These are phyloP conservation scores for Lepus oiostolus DNA, from an alignment of 2,797 vertebrate species.

Conservation along the genomic window DNA sequence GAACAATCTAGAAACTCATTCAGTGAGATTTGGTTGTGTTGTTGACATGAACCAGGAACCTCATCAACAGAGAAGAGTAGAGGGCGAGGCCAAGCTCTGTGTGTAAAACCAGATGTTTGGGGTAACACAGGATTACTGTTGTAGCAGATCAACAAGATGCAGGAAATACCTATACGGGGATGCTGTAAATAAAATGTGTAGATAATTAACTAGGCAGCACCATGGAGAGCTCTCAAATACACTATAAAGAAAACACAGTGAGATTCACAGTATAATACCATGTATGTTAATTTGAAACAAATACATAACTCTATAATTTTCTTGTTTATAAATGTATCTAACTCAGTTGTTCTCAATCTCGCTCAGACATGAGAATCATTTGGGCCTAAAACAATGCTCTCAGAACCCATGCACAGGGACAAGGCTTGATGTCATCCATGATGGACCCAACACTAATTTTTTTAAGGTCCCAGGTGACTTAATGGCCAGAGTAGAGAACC, in stretches of 20 bases:
- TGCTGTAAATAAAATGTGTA: not conserved
- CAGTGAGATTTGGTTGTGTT: not conserved
- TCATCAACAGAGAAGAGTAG: not conserved
- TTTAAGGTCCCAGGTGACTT: not conserved
- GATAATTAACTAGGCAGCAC: not conserved
- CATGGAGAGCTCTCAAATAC: not conserved
- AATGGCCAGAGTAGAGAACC: not conserved
- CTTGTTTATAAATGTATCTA: not conserved
- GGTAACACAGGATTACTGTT: not conserved
- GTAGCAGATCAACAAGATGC: not conserved
- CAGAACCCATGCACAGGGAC: not conserved
- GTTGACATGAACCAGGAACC: no score
- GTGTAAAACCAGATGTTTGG: not conserved
- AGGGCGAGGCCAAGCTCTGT: not conserved
- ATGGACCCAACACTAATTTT: not conserved
- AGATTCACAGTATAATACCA: not conserved
- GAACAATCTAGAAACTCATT: no score
- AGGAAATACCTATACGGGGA: not conserved
- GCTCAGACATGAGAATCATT: not conserved
- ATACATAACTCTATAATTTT: not conserved
- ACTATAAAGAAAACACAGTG: not conserved
- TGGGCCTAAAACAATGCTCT: not conserved
- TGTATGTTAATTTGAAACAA: not conserved
- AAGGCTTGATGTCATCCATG: not conserved
- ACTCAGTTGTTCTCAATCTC: not conserved